phyloP scores from a whole-genome alignment of 2,113 vertebrate species.

The Sciurus niger region DNA sequence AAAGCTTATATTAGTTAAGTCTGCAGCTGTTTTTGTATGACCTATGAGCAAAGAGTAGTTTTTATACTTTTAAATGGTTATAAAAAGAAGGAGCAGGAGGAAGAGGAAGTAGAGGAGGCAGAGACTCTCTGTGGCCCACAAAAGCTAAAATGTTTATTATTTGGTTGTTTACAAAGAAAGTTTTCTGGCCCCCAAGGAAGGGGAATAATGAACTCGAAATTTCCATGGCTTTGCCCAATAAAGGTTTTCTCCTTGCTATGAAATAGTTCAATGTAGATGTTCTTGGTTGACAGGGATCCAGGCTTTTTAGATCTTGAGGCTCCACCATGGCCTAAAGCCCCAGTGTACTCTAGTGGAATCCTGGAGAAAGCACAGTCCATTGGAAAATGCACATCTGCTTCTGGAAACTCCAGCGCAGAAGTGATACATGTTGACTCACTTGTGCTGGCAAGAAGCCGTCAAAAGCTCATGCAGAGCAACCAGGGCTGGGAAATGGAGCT shows the following conservation, averaged over 20 bases:
- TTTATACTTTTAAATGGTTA: background rate
- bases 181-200: background rate
- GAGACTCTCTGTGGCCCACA: background rate
- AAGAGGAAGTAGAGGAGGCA: background rate
- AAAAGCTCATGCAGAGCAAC: background rate
- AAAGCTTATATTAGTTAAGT: constrained; percentile 18
- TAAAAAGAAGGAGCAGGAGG: background rate
- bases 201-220: background rate
- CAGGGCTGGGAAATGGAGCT: background rate
- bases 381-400: background rate
- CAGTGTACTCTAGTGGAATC: background rate
- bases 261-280: background rate
- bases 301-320: background rate
- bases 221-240: background rate
- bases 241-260: background rate
- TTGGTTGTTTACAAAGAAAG: background rate
- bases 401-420: constrained; percentile 4
- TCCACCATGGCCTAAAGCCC: background rate
- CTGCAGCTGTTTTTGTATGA: background rate
- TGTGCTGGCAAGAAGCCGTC: background rate
- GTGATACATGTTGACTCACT: background rate
- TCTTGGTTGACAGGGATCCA: background rate
- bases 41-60: background rate
- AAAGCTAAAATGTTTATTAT: constrained; percentile 25
- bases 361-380: background rate